Conservation (phyloP, 1,140 invertebrate genomes). For the Triops longicaudatus region DNA sequence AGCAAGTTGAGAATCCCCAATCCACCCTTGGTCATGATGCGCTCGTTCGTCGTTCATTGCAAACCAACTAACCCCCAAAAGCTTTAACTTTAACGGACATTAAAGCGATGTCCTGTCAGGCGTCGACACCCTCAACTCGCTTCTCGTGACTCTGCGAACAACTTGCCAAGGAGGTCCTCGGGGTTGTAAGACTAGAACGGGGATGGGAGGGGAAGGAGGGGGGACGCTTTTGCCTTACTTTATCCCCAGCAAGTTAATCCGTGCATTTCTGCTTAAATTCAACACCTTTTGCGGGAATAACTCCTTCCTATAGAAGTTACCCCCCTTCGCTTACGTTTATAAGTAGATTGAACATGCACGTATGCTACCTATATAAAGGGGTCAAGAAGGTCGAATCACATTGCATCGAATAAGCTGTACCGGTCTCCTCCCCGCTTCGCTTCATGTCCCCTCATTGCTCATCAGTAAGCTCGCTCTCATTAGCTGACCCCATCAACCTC, state of each 20-base stretch:
- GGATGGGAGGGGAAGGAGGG: not conserved
- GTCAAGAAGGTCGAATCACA: slow-evolving; percentile 8
- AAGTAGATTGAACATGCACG: slow-evolving; percentile 15
- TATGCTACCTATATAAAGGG: slow-evolving; percentile 1
- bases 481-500: slow-evolving; percentile 14
- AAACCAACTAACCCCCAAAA: not conserved
- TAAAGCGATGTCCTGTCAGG: slow-evolving; percentile 11
- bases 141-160: not conserved
- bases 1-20: slow-evolving; percentile 14
- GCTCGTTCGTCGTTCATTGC: not conserved
- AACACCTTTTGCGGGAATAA: slow-evolving; percentile 9
- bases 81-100: slow-evolving; percentile 4
- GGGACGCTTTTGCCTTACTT: not conserved
- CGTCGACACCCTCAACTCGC: slow-evolving; percentile 8
- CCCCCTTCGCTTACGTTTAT: slow-evolving; percentile 2
- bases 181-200: not conserved
- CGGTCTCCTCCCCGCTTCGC: not conserved
- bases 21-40: not conserved
- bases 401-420: slow-evolving; percentile 6
- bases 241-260: not conserved
- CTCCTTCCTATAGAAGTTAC: not conserved
- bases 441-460: not conserved
- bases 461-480: slow-evolving; percentile 11
- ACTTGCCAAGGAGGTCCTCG: not conserved
- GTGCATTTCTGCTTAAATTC: not conserved